Evolutionary conservation across 2,113 vertebrate genomes (phyloP), one percentile per base, ranked within the genome.

Genomic region (Australoheros scitulus): DNA sequence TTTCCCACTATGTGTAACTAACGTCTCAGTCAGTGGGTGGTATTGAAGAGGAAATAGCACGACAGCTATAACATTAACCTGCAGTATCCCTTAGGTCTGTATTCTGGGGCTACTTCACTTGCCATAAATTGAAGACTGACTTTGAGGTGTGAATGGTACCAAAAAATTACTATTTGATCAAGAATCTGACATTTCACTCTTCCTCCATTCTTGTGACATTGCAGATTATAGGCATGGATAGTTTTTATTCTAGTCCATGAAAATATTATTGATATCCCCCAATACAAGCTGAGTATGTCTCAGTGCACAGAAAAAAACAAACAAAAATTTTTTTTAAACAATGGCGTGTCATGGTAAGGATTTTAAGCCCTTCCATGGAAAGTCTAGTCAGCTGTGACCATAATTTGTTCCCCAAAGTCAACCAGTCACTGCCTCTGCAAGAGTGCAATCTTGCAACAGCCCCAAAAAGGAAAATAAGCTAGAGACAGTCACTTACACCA

Each of bases 381-480:
- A 91, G 79, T 85, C 75, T 61, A 79, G 55, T 91, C 83, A 88
- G 59, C 75, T 89, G 81, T 61, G 18, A 86, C 81, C 72, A 78
- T 20, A 38, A 74, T 72, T 72, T 32, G 11, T 72, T 77, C 61
- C 65, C 52, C 26, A 32, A 74, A 80, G 84, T 77, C 65, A 76
- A 79, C 64, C 77, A 55, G 77, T 88, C 59, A 84, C 76, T 43
- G 78, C 63, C 52, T 86, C 88, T 88, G 79, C 72, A 0, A 65
- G 61, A 77, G 41, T 32, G 65, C 80, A 65, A 65, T 80, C 72
- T 79, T 64, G 29, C 76, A 87, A 56, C 47, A 79, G 52, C 61
- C 20, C 20, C 58, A 65, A 63, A 32, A 85, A 57, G 77, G 77
- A 57, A 83, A 74, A 78, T 61, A 82, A 72, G n/a, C 57, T 61